phyloP scores from a whole-genome alignment of 1,140 invertebrate species.

The Trachymyrmex septentrionalis region DNA sequence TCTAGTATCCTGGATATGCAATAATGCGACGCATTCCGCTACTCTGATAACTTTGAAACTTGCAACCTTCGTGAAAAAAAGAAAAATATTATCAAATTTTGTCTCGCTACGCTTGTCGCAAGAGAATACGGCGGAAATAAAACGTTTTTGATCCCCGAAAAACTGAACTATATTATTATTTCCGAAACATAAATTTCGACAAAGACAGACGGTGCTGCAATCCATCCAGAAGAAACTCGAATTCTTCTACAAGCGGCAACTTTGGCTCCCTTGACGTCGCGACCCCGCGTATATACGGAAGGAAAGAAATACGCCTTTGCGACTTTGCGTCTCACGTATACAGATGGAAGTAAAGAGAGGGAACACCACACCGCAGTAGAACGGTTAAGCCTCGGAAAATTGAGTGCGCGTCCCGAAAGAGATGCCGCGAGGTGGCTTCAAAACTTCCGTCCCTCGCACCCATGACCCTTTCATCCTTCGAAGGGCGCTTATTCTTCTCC shows the following conservation, averaged over 20 bases:
- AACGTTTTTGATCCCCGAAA: conserved; percentile 52
- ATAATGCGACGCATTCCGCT: not conserved
- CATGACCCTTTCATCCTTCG: conserved; percentile 23
- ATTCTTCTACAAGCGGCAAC: conserved; percentile 31
- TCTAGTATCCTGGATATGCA: not conserved
- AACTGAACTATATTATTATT: conserved; percentile 57
- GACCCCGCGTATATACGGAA: not conserved
- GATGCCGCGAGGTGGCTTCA: conserved; percentile 44
- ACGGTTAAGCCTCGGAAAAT: conserved; percentile 84
- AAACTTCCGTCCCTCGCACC: conserved; percentile 11
- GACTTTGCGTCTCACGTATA: conserved; percentile 68
- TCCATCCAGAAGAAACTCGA: conserved; percentile 48
- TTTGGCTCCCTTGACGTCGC: not conserved
- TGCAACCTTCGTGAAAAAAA: not conserved
- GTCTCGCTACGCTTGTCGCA: conserved; percentile 4
- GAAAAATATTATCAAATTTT: conserved; percentile 31
- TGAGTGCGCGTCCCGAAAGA: conserved; percentile 79
- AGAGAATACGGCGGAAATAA: not conserved
- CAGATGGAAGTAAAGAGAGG: conserved; percentile 61
- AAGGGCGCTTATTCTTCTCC: conserved; percentile 25
- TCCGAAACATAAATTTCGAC: conserved; percentile 54
- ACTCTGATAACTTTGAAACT: conserved; percentile 7
- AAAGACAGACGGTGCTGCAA: conserved; percentile 10
- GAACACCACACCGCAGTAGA: conserved; percentile 55
- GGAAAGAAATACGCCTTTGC: conserved; percentile 53